Base-by-base conservation (phyloP, 1,140 invertebrate species). In the Macrobrachium nipponense region DNA sequence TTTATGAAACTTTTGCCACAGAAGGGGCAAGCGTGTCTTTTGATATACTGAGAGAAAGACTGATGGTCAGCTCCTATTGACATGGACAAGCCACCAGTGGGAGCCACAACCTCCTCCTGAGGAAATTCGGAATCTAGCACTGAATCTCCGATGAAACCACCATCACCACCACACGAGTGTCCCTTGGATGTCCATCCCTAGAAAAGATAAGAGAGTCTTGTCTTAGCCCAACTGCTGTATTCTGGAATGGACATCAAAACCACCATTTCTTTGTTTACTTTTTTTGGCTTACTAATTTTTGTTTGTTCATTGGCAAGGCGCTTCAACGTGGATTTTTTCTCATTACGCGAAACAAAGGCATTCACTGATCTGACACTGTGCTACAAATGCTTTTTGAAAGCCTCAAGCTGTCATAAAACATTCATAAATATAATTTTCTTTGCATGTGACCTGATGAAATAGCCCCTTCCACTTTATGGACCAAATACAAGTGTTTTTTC, bases 141-240 rank as follows among this genome's bases (percentile, higher is more conserved):
- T 76, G 83, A 58, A 36, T 77, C 83, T 51, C 20, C 76, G 76
- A 86, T 86, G 83, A 66, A 68, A 66, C 79, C 83, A 60, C 27
- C 27, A 36, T 79, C 83, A 86, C 76, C 66, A 66, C 76, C 66
- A 61, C 76, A 70, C 76, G 80, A 51, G 70, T 77, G 79, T 86
- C 80, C 83, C 80, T 86, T 86, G 83, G 76, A 61, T 77, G 76
- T 64, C 83, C 83, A 86, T 72, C 83, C 83, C 83, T 86, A 86
- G 83, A 86, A 86, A 77, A 86, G 83, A 86, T 79, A 77, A 86
- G 77, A 86, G 83, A 86, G 83, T 86, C 27, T 86, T 51, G 59
- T 86, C 83, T 86, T 86, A 86, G 83, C 83, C 83, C 18, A 72
- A 77, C 76, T 79, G 76, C 83, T 73, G 72, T 58, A 51, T 66